Percentiles rank a stretch among this genome's conserved stretches.
Conservation (phyloP, 2,797 vertebrate species). For the Rhadinocentrus ornatus region DNA sequence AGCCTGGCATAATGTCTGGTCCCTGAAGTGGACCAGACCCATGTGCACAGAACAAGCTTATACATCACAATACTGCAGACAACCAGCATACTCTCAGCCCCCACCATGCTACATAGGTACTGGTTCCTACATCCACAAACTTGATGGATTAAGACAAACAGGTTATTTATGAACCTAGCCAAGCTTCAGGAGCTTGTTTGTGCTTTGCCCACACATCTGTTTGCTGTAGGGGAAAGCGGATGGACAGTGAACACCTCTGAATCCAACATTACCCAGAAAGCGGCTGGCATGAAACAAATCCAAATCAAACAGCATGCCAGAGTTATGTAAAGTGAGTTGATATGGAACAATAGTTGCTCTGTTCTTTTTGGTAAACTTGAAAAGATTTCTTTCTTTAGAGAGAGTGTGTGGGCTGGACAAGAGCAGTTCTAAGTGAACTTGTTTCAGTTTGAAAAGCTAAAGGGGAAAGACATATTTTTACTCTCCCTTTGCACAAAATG, state of each 20-base stretch:
- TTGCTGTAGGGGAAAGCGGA: constrained; percentile 64
- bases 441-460: constrained; percentile 54
- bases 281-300: constrained; percentile 55
- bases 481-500: constrained; percentile 38
- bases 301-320: constrained; percentile 53
- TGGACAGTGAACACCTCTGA: constrained; percentile 63
- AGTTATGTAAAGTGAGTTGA: constrained; percentile 63
- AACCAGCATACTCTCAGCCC: constrained; percentile 53
- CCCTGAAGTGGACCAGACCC: constrained; percentile 67
- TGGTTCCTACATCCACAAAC: constrained; percentile 64
- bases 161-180: constrained; percentile 75
- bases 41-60: constrained; percentile 71
- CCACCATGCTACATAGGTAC: constrained; percentile 56
- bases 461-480: constrained; percentile 47
- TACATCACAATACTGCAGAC: constrained; percentile 76
- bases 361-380: constrained; percentile 32
- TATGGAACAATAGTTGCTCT: constrained; percentile 32
- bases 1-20: constrained; percentile 67
- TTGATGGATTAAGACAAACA: constrained; percentile 80
- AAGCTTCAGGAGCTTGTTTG: constrained; percentile 67
- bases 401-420: constrained; percentile 59
- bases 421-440: constrained; percentile 35
- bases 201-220: constrained; percentile 74
- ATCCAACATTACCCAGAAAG: constrained; percentile 51
- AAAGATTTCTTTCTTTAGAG: constrained; percentile 39